Percentiles rank a stretch among this genome's conserved stretches.
phyloP scores from a whole-genome alignment of 2,113 vertebrate species.

The Malaclemys terrapin region DNA sequence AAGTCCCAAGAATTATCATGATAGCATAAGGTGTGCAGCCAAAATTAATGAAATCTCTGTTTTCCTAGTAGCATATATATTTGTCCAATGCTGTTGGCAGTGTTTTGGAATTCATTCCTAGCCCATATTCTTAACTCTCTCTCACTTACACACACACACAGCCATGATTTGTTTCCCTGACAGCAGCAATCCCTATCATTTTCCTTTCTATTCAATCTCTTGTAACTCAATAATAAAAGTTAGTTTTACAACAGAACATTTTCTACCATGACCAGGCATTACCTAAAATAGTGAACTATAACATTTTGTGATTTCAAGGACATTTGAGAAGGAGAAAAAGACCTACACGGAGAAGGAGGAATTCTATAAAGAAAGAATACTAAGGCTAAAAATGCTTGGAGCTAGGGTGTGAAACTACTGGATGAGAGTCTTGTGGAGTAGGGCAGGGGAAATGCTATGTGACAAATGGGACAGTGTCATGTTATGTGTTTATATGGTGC shows the following conservation, averaged over 20 bases:
- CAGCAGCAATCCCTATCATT: background rate
- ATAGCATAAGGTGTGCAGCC: background rate
- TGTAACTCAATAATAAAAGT: background rate
- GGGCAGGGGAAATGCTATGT: accelerated
- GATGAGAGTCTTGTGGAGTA: background rate
- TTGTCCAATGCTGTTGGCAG: background rate
- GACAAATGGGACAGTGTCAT: background rate
- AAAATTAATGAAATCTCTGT: accelerated
- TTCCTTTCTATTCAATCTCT: background rate
- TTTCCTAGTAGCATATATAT: accelerated
- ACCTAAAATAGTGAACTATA: background rate
- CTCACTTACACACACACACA: too few species aligned
- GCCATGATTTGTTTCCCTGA: background rate
- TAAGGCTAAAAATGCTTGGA: background rate
- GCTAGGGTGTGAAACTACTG: background rate
- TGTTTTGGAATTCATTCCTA: background rate
- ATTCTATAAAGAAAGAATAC: background rate
- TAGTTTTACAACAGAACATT: background rate
- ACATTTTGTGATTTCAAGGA: background rate
- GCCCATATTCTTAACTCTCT: accelerated
- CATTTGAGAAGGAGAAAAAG: background rate
- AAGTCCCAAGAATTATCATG: background rate
- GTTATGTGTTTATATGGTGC: background rate
- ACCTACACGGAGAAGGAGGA: accelerated
- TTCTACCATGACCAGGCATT: background rate